Evolutionary conservation across 2,888 invertebrate genomes (phyloP).

Genomic region (Teleiodes luculella): DNA sequence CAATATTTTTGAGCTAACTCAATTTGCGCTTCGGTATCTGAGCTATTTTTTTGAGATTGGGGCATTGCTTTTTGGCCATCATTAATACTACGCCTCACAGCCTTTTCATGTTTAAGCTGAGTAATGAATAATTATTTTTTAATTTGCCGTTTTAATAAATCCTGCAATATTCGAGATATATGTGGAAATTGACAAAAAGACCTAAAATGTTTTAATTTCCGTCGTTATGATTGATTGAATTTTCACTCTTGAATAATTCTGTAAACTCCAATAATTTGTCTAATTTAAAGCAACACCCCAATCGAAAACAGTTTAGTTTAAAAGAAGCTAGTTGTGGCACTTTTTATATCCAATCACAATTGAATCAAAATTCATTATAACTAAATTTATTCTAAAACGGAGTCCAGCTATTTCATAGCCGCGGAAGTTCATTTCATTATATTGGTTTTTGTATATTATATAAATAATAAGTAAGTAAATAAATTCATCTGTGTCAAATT

Average conservation of each 20-base stretch:
- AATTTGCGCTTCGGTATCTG: slow-evolving; percentile 31
- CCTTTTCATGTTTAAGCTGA: slow-evolving; percentile 44
- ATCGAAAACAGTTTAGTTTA: slow-evolving; percentile 36
- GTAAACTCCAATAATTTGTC: neutral
- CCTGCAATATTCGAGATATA: too few relatives aligned
- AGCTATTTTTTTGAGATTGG: slow-evolving; percentile 32
- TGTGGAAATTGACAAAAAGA: too few relatives aligned
- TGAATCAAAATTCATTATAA: slow-evolving; percentile 19
- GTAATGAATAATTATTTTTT: too few relatives aligned
- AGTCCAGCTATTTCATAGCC: slow-evolving; percentile 46
- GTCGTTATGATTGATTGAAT: too few relatives aligned
- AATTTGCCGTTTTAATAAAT: too few relatives aligned
- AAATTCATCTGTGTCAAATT: slow-evolving; percentile 53
- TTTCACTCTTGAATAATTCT: too few relatives aligned
- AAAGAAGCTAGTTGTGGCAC: slow-evolving; percentile 54
- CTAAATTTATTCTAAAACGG: slow-evolving; percentile 26
- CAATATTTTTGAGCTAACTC: slow-evolving; percentile 59
- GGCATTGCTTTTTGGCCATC: slow-evolving; percentile 41
- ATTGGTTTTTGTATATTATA: slow-evolving; percentile 29
- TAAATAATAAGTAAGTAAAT: slow-evolving; percentile 52
- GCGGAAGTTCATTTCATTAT: slow-evolving; percentile 34
- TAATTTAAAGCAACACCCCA: slow-evolving; percentile 47
- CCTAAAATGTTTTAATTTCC: too few relatives aligned
- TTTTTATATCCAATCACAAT: slow-evolving; percentile 22
- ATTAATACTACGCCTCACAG: slow-evolving; percentile 38